Evolutionary conservation across 2,888 invertebrate genomes (phyloP).

Genomic region (Volucella bombylans): DNA sequence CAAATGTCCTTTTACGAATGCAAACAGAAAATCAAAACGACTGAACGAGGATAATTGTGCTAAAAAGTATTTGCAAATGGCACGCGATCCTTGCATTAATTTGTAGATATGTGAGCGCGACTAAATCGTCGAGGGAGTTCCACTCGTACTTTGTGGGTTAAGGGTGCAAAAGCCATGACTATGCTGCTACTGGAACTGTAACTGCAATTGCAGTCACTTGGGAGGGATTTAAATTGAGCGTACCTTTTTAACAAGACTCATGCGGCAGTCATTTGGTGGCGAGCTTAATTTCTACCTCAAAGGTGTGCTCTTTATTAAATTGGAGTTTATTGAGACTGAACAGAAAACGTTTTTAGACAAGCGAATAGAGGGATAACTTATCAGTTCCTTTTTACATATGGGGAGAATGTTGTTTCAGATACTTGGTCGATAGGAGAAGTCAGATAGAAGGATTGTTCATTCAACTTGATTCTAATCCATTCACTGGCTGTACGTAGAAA

Average conservation of each 20-base stretch:
- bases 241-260: slow-evolving; percentile 39
- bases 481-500: too few relatives aligned
- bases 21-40: slow-evolving; percentile 66
- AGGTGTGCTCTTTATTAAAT: slow-evolving; percentile 12
- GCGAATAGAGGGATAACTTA: too few relatives aligned
- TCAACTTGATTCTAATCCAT: too few relatives aligned
- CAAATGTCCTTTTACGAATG: slow-evolving; percentile 70
- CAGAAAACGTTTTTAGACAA: too few relatives aligned
- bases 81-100: slow-evolving; percentile 67
- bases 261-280: slow-evolving; percentile 11
- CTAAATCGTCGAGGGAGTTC: slow-evolving; percentile 15
- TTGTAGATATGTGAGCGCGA: slow-evolving; percentile 20
- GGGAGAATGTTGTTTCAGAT: too few relatives aligned
- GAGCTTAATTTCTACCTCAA: slow-evolving; percentile 3
- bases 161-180: slow-evolving; percentile 3
- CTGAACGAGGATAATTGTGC: slow-evolving; percentile 68
- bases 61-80: slow-evolving; percentile 65
- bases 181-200: too few relatives aligned
- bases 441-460: too few relatives aligned
- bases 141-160: not conserved
- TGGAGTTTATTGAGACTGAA: slow-evolving; percentile 18
- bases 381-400: too few relatives aligned
- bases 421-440: too few relatives aligned
- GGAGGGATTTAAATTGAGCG: slow-evolving; percentile 44
- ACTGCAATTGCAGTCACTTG: slow-evolving; percentile 23